These are phyloP conservation scores for Bombus breviceps DNA, from an alignment of 1,140 invertebrate species.

Conservation along the genomic window DNA sequence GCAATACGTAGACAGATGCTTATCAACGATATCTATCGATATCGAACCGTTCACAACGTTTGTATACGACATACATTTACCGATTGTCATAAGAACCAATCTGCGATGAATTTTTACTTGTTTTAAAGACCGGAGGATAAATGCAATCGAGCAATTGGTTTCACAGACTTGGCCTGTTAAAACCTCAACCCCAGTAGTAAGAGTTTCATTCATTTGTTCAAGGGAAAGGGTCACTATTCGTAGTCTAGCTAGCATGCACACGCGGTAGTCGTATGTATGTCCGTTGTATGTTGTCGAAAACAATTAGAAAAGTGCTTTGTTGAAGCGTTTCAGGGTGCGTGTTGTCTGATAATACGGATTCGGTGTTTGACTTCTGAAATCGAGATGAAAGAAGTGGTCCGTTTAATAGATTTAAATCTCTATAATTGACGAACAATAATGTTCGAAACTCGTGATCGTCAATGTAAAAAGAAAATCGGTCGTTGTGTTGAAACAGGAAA, in stretches of 20 bases:
- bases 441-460: background rate
- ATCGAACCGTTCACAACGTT: background rate
- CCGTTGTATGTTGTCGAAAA: slow-evolving; percentile 48
- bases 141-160: slow-evolving; percentile 65
- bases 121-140: slow-evolving; percentile 40
- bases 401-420: background rate
- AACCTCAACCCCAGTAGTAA: slow-evolving; percentile 56
- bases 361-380: slow-evolving; percentile 15
- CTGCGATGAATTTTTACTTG: slow-evolving; percentile 35
- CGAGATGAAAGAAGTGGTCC: background rate
- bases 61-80: background rate
- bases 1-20: too few species aligned
- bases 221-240: slow-evolving; percentile 52
- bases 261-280: background rate
- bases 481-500: background rate
- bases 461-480: too few species aligned
- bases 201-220: slow-evolving; percentile 68
- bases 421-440: background rate
- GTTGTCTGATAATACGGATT: slow-evolving; percentile 29
- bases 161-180: slow-evolving; percentile 43
- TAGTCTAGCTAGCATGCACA: background rate
- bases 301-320: slow-evolving; percentile 68
- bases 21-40: background rate
- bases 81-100: slow-evolving; percentile 32
- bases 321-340: slow-evolving; percentile 4